phyloP scores from a whole-genome alignment of 2,797 vertebrate species.

The Hippopotamyrus pictus region DNA sequence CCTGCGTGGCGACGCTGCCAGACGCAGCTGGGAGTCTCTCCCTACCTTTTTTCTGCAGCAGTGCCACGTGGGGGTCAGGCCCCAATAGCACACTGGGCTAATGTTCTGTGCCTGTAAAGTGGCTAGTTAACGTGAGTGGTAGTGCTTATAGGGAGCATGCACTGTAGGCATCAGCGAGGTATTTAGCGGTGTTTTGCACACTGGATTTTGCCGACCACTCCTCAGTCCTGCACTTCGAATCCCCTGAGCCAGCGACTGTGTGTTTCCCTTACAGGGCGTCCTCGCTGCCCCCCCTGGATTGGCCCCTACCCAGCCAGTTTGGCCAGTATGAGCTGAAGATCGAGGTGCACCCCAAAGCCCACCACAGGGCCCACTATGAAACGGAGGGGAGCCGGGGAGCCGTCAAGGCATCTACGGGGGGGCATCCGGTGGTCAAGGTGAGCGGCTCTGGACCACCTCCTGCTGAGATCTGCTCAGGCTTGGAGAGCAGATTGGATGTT shows the following conservation, averaged over 20 bases:
- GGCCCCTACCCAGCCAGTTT: constrained; percentile 79
- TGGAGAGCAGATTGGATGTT: background rate
- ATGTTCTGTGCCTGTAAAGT: background rate
- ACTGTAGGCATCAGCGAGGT: background rate
- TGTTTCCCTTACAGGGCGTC: constrained; percentile 61
- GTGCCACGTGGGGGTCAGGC: background rate
- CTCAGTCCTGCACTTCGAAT: background rate
- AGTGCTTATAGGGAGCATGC: background rate
- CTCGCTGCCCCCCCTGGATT: constrained; percentile 85
- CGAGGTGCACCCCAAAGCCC: constrained; percentile 84
- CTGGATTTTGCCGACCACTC: background rate
- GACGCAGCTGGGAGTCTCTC: background rate
- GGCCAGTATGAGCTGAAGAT: constrained; percentile 85
- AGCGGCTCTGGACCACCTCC: constrained; percentile 3
- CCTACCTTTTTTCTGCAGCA: background rate
- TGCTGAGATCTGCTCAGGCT: background rate
- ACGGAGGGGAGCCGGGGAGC: constrained; percentile 93
- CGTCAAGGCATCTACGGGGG: constrained; percentile 78
- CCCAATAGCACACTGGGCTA: background rate
- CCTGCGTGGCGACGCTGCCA: background rate
- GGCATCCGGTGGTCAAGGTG: constrained; percentile 87
- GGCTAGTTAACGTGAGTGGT: background rate
- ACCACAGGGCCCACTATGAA: constrained; percentile 95
- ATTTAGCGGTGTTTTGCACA: background rate
- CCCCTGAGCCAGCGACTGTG: background rate